phyloP scores from a whole-genome alignment of 2,888 invertebrate species.

The Polydrusus pterygomalis region DNA sequence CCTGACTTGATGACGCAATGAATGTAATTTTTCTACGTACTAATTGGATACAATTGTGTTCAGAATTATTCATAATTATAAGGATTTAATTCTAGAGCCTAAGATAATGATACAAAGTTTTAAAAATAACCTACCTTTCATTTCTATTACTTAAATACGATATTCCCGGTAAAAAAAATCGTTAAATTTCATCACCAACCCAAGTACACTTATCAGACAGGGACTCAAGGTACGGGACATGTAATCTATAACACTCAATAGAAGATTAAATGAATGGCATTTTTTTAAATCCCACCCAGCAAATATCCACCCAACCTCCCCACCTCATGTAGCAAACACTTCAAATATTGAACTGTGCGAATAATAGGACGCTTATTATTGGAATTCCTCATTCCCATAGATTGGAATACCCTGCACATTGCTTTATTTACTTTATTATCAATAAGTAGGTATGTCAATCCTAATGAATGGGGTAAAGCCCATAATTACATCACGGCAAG shows the following conservation, averaged over 20 bases:
- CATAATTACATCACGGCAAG: background rate
- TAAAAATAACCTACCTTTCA: background rate
- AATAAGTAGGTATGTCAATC: background rate
- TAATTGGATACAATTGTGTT: too few relatives aligned
- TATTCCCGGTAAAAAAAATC: background rate
- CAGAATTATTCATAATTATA: too few relatives aligned
- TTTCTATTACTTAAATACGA: background rate
- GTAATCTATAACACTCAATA: background rate
- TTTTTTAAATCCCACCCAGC: background rate
- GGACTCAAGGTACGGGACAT: background rate
- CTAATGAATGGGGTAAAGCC: constrained; percentile 3
- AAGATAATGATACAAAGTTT: too few relatives aligned
- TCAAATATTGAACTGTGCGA: background rate
- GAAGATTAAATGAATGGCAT: background rate
- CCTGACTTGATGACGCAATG: too few relatives aligned
- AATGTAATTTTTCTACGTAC: too few relatives aligned
- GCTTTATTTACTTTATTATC: constrained; percentile 5
- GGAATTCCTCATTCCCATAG: constrained; percentile 16
- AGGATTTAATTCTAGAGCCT: too few relatives aligned
- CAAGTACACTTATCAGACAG: background rate
- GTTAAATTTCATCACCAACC: too few relatives aligned
- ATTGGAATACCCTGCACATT: constrained; percentile 5
- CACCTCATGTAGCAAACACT: background rate
- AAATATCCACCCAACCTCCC: background rate
- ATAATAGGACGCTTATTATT: background rate